Evolutionary conservation across 2,888 invertebrate genomes (phyloP).

Genomic region (Lysandra bellargus): DNA sequence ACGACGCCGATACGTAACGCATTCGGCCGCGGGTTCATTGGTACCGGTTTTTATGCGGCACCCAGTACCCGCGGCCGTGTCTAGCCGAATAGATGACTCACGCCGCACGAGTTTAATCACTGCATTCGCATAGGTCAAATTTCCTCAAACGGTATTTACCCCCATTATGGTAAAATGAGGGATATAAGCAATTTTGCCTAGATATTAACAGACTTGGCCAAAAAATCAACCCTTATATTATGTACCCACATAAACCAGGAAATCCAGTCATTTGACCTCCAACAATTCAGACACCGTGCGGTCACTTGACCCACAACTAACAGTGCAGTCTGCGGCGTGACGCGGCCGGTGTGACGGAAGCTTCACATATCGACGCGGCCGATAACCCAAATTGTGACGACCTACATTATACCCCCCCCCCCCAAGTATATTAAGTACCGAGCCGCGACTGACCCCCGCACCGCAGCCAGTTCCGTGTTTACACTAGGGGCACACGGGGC

Average conservation of each 20-base stretch:
- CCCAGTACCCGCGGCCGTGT: constrained; percentile 43
- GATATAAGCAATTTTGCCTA: background rate
- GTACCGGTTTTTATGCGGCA: constrained; percentile 60
- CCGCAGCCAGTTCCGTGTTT: background rate
- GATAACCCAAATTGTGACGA: constrained; percentile 78
- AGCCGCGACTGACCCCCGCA: background rate
- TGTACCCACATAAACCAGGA: background rate
- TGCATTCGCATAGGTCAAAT: background rate
- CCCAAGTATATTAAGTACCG: constrained; percentile 47
- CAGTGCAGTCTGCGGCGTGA: constrained; percentile 60
- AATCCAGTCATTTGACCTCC: background rate
- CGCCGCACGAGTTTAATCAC: constrained; percentile 31
- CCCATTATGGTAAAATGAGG: background rate
- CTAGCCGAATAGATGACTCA: constrained; percentile 53
- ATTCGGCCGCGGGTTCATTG: constrained; percentile 69
- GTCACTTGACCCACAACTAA: constrained; percentile 55
- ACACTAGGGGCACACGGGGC: too few species aligned
- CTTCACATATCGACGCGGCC: constrained; percentile 74
- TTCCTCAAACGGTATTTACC: background rate
- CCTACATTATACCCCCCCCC: constrained; percentile 67
- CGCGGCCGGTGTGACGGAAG: constrained; percentile 58
- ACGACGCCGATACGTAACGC: constrained; percentile 71
- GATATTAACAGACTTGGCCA: background rate
- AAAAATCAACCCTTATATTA: background rate
- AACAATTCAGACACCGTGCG: constrained; percentile 43